Conservation (phyloP, 2,113 vertebrate genomes). For the Cyprinodon tularosa region DNA sequence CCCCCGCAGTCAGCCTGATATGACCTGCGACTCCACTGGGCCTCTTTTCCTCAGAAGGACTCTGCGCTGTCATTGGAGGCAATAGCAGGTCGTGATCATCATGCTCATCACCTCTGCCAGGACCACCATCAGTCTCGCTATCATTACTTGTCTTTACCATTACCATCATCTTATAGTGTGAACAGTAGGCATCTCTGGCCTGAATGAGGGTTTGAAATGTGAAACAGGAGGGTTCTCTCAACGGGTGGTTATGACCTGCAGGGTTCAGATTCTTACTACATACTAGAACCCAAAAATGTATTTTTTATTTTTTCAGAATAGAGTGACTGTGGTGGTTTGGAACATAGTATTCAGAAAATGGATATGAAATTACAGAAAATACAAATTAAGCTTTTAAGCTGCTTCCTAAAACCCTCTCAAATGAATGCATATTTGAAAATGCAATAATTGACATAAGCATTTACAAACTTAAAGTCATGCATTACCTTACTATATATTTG, state of each 20-base stretch:
- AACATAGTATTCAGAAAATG: neutral
- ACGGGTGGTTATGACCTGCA: constrained; percentile 10
- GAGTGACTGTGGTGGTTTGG: neutral
- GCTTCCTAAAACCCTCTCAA: neutral
- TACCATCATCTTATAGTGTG: constrained; percentile 48
- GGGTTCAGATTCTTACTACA: constrained; percentile 21
- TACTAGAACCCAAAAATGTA: constrained; percentile 20
- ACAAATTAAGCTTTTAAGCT: neutral
- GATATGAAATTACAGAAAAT: neutral
- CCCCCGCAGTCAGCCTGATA: constrained; percentile 65
- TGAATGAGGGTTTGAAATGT: constrained; percentile 41
- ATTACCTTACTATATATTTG: neutral
- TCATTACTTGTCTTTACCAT: constrained; percentile 57
- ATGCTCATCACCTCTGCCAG: constrained; percentile 32
- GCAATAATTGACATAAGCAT: neutral
- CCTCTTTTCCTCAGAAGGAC: constrained; percentile 40
- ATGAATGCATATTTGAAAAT: neutral
- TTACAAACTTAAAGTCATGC: neutral
- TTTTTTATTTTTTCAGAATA: constrained; percentile 9
- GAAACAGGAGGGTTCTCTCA: constrained; percentile 32
- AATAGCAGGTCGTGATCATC: constrained; percentile 49
- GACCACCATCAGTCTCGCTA: constrained; percentile 36
- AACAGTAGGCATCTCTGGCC: constrained; percentile 20
- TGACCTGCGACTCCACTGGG: constrained; percentile 11
- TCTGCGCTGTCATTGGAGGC: constrained; percentile 32